phyloP scores from a whole-genome alignment of 2,888 invertebrate species.

The Chesias legatella region DNA sequence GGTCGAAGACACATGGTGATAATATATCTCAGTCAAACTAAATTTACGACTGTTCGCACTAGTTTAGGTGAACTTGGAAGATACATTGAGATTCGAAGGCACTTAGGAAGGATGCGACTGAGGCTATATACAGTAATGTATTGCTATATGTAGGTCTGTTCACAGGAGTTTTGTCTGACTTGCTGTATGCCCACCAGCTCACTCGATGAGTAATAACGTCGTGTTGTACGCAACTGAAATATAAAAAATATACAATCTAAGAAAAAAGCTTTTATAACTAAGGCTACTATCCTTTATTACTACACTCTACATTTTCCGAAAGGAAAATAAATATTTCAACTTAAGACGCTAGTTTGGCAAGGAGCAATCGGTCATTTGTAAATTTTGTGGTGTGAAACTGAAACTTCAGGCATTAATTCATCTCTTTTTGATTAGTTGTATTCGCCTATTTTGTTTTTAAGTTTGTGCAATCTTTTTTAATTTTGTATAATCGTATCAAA shows the following conservation, averaged over 20 bases:
- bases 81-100: conserved; percentile 54
- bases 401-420: no score
- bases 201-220: conserved; percentile 89
- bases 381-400: no score
- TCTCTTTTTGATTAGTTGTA: no score
- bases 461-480: no score
- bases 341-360: no score
- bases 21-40: conserved; percentile 13
- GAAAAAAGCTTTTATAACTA: conserved; percentile 33
- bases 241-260: conserved; percentile 56
- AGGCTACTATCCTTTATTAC: conserved; percentile 4
- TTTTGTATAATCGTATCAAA: no score
- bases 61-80: conserved; percentile 37
- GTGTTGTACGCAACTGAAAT: conserved; percentile 87
- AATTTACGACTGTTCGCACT: conserved; percentile 19
- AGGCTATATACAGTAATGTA: conserved; percentile 37
- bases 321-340: no score
- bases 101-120: conserved; percentile 51
- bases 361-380: no score
- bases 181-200: conserved; percentile 86
- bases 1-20: conserved; percentile 25
- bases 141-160: conserved; percentile 91
- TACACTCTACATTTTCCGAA: background rate
- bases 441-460: no score
- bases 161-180: conserved; percentile 90